Conservation (phyloP, 2,113 vertebrate genomes). For the Origma solitaria region DNA sequence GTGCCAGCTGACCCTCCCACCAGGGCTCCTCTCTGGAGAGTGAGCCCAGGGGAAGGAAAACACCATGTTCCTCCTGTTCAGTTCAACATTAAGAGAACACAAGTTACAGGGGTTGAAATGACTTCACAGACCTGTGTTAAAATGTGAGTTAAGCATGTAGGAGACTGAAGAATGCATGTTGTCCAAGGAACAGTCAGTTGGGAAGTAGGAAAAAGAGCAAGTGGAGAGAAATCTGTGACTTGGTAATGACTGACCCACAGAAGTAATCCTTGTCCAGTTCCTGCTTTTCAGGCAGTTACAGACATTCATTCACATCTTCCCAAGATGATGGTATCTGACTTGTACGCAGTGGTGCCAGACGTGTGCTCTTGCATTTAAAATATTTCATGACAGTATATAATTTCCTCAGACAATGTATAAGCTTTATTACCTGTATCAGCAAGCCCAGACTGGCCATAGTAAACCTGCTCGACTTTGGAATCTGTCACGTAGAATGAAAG, state of each 20-base stretch:
- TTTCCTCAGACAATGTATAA: background rate
- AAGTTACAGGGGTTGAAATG: background rate
- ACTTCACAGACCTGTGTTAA: background rate
- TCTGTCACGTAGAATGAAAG: background rate
- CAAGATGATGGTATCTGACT: background rate
- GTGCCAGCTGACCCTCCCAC: background rate
- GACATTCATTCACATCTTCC: background rate
- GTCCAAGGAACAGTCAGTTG: background rate
- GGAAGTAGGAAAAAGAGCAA: background rate
- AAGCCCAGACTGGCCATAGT: background rate
- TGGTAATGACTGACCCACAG: background rate
- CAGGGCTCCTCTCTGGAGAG: background rate
- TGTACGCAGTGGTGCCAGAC: background rate
- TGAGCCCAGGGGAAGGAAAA: background rate
- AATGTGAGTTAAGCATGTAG: background rate
- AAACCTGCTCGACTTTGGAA: background rate
- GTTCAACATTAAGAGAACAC: background rate
- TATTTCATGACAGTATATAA: background rate
- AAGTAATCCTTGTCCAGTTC: background rate
- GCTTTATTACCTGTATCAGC: background rate
- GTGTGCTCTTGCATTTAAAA: accelerated
- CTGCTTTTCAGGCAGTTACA: background rate
- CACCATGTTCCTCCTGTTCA: background rate
- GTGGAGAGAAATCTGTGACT: background rate
- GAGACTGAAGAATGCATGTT: background rate